These are phyloP conservation scores for Eolophus roseicapilla DNA, from an alignment of 2,113 vertebrate species.

Conservation along the genomic window DNA sequence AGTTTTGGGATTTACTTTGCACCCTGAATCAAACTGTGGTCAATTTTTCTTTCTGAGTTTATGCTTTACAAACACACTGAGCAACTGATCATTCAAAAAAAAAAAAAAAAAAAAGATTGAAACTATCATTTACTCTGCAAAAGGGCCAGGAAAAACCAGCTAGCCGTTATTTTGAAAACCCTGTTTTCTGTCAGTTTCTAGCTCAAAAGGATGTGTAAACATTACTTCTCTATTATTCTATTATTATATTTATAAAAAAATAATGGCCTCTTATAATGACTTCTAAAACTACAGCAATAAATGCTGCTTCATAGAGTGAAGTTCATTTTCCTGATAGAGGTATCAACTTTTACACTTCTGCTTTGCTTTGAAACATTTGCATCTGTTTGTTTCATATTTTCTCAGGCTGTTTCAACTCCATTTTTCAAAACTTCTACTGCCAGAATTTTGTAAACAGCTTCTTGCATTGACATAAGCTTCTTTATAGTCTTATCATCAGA, in stretches of 20 bases:
- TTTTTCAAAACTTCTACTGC: background rate
- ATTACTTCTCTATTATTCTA: background rate
- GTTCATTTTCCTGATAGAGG: background rate
- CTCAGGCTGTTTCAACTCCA: background rate
- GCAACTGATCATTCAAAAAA: background rate
- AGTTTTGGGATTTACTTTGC: background rate
- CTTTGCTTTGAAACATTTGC: conserved; percentile 1
- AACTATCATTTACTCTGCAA: background rate
- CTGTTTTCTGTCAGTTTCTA: background rate
- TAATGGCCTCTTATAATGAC: background rate
- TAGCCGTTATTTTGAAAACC: background rate
- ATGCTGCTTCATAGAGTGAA: background rate
- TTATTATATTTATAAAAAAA: background rate
- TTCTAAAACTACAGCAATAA: background rate
- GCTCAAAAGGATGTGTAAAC: background rate
- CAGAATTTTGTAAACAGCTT: background rate
- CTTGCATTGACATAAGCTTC: background rate
- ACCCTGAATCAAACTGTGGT: background rate
- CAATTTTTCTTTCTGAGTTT: background rate
- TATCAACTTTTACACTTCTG: background rate
- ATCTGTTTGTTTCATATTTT: background rate
- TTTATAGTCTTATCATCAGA: background rate
- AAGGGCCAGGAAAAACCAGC: background rate
- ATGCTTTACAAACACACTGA: background rate
- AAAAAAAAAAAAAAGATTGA: background rate